Evolutionary conservation across 1,140 invertebrate species (phyloP).

Genomic region (Ruditapes philippinarum): DNA sequence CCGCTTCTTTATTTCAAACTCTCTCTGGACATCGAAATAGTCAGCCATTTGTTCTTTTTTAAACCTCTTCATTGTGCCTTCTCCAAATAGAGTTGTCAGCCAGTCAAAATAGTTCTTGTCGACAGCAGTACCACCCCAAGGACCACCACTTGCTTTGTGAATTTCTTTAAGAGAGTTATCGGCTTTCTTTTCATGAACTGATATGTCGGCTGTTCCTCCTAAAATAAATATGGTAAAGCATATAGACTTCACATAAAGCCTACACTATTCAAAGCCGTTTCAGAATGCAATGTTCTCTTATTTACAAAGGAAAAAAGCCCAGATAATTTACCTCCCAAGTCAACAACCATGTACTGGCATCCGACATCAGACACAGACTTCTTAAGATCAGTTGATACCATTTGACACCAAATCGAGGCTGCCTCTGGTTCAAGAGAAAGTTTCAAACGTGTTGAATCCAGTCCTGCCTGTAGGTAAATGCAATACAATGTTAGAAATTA

Average conservation of each 20-base stretch:
- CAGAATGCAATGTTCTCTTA: no score
- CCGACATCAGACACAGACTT: background rate
- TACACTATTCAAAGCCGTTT: no score
- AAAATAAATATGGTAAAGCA: background rate
- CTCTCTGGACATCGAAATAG: constrained; percentile 20
- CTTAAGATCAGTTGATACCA: background rate
- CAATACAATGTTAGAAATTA: no score
- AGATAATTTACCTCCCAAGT: background rate
- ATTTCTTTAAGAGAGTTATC: constrained; percentile 24
- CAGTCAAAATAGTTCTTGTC: constrained; percentile 34
- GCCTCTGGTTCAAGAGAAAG: background rate
- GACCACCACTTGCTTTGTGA: constrained; percentile 33
- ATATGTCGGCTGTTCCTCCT: constrained; percentile 43
- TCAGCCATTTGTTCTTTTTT: background rate
- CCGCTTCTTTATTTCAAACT: constrained; percentile 42
- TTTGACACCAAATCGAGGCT: constrained; percentile 15
- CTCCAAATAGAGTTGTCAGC: background rate
- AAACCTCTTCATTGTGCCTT: background rate
- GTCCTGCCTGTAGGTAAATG: background rate
- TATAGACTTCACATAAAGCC: no score
- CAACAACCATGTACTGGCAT: constrained; percentile 2
- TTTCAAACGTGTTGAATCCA: background rate
- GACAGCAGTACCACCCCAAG: constrained; percentile 44
- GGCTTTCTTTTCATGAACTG: constrained; percentile 2
- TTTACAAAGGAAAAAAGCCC: no score